Percentiles rank a stretch among this genome's conserved stretches.
Evolutionary conservation across 2,113 vertebrate genomes (phyloP).

Genomic region (Rattus rattus): DNA sequence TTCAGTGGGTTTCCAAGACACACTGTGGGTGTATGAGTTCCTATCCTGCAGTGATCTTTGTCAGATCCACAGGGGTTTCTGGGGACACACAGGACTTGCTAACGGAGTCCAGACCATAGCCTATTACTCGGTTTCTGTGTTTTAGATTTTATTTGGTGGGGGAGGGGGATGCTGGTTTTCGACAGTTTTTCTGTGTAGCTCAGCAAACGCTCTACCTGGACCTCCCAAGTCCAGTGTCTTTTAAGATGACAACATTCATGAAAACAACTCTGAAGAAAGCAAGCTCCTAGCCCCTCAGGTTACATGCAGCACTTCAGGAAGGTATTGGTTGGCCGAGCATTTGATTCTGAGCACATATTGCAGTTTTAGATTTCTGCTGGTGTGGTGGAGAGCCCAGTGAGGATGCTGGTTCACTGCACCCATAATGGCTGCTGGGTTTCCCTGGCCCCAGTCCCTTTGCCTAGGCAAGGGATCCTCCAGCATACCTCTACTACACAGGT

Average conservation of each 20-base stretch:
- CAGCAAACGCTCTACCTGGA: background rate
- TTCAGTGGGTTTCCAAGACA: slow-evolving; percentile 70
- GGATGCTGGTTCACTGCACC: background rate
- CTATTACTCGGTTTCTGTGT: slow-evolving; percentile 72
- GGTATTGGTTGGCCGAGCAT: background rate
- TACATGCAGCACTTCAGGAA: background rate
- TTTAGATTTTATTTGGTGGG: background rate
- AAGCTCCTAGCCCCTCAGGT: background rate
- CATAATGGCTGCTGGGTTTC: background rate
- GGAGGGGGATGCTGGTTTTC: background rate
- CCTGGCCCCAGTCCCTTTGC: background rate
- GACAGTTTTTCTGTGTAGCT: background rate
- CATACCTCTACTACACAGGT: background rate
- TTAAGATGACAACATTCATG: slow-evolving; percentile 71
- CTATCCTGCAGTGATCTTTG: slow-evolving; percentile 70
- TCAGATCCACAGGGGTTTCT: slow-evolving; percentile 67
- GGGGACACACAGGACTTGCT: slow-evolving; percentile 71
- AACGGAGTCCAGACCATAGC: slow-evolving; percentile 79
- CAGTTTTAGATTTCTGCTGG: background rate
- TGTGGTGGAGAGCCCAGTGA: background rate
- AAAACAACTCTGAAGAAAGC: slow-evolving; percentile 67
- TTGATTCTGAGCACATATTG: background rate
- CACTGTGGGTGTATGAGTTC: slow-evolving; percentile 62
- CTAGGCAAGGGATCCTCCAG: background rate
- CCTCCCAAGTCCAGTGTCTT: slow-evolving; percentile 57